Percentiles rank a stretch among this genome's conserved stretches.
These are phyloP conservation scores for Tenthredo notha DNA, from an alignment of 2,888 invertebrate species.

Conservation along the genomic window DNA sequence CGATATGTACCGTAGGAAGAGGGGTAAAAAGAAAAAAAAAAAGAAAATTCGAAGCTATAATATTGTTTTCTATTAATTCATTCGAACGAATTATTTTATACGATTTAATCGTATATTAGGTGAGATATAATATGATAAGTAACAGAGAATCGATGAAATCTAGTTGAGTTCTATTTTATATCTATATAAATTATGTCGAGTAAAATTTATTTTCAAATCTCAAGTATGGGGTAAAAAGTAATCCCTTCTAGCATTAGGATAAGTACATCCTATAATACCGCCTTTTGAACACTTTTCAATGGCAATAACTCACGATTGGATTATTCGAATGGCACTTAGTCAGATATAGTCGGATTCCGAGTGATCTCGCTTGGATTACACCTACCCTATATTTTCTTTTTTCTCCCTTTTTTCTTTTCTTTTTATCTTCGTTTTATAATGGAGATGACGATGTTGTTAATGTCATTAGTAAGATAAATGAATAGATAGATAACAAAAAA, in stretches of 20 bases:
- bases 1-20: too few species aligned
- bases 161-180: too few species aligned
- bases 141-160: too few species aligned
- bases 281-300: constrained; percentile 44
- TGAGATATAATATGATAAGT: too few species aligned
- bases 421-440: not conserved
- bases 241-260: constrained; percentile 43
- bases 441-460: not conserved
- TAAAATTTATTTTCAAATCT: constrained; percentile 7
- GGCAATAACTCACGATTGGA: constrained; percentile 50
- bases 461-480: not conserved
- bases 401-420: too few species aligned
- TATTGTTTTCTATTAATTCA: too few species aligned
- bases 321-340: constrained; percentile 42
- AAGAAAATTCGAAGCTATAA: not conserved
- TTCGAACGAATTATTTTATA: too few species aligned
- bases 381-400: too few species aligned
- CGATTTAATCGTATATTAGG: too few species aligned
- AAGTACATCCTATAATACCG: constrained; percentile 27
- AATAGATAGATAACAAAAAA: not conserved
- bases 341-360: constrained; percentile 30
- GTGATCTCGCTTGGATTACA: constrained; percentile 11
- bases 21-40: too few species aligned
- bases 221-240: constrained; percentile 22
- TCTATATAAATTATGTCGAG: not conserved